A percentile compares a stretch with the other conserved stretches of the same genome.
These are phyloP conservation scores for Spodoptera picta DNA, from an alignment of 2,888 invertebrate genomes.

Conservation along the genomic window DNA sequence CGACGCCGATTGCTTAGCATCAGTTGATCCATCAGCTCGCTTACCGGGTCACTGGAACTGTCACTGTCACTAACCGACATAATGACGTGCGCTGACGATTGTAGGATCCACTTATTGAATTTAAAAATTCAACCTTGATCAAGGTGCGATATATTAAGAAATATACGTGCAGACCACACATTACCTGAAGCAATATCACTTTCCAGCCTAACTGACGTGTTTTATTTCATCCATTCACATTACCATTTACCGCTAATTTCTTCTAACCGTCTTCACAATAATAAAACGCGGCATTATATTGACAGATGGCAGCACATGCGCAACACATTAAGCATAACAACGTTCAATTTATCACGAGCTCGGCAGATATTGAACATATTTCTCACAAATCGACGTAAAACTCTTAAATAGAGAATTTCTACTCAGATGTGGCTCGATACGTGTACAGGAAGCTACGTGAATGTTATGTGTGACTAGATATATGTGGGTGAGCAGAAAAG, in stretches of 20 bases:
- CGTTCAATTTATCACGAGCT: slow-evolving; percentile 14
- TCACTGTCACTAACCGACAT: too few relatives aligned
- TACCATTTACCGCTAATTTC: neutral
- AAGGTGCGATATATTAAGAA: too few relatives aligned
- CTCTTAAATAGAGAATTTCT: slow-evolving; percentile 41
- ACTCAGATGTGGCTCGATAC: slow-evolving; percentile 30
- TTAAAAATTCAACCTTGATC: too few relatives aligned
- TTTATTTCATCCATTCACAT: too few relatives aligned
- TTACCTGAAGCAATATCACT: too few relatives aligned
- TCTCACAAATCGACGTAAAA: slow-evolving; percentile 19
- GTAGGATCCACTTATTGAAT: too few relatives aligned
- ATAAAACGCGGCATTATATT: slow-evolving; percentile 19
- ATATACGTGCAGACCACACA: too few relatives aligned
- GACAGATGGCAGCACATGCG: slow-evolving; percentile 14
- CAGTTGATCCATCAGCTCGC: too few relatives aligned
- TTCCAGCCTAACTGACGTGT: too few relatives aligned
- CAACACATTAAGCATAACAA: slow-evolving; percentile 16
- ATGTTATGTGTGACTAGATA: slow-evolving; percentile 1
- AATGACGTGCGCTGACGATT: too few relatives aligned
- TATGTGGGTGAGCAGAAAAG: neutral
- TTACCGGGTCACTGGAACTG: too few relatives aligned
- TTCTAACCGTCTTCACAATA: neutral
- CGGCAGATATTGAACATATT: slow-evolving; percentile 27
- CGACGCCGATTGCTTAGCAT: too few relatives aligned
- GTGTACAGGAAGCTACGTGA: neutral